Base-by-base conservation (phyloP, 2,888 invertebrate species). In the Crioceris asparagi region DNA sequence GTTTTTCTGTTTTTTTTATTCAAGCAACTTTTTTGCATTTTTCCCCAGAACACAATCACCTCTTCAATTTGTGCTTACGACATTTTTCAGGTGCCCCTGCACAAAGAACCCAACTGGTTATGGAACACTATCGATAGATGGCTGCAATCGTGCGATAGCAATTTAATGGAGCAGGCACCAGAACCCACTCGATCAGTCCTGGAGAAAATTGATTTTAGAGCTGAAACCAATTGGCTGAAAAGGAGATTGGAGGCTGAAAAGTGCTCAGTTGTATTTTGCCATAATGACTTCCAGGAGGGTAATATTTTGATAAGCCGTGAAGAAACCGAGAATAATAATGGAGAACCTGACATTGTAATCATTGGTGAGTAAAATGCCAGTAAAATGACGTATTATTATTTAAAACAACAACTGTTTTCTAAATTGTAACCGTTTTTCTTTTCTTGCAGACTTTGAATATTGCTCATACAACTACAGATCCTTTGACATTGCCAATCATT, bases 271-370 rank as follows among this genome's bases (percentile, higher is more conserved):
- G 81, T 88, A 0, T 94, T 94, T 65, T 91, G 90, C 50, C 94
- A 94, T 62, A 94, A 94, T 60, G 94, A 94, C 57, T 70, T 93
- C 68, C 93, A 94, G 61, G 92, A 92, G 69, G 93, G 88, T 64
- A 74, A 77, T 58, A 77, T 79, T 49, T 60, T 79, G n/a, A 57
- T 75, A 40, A 65, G 67, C 29, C 66, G 70, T 46, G 70, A 67
- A 30, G 52, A 55, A 18, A 48, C 50, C 29, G 55, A 55, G 7
- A 51, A 51, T 30, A 49, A 50, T 27, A 48, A 48, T 25, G 51
- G 48, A 10, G 55, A 57, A 17, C 51, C 55, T 3, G 50, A 57
- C 36, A 47, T 65, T 29, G 59, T 64, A 11, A 50, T 65, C 18
- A 65, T 65, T 36, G 64, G 64, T 64, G 42, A 52, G 56, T 49